phyloP scores from a whole-genome alignment of 1,140 invertebrate species.

The Papilio machaon region DNA sequence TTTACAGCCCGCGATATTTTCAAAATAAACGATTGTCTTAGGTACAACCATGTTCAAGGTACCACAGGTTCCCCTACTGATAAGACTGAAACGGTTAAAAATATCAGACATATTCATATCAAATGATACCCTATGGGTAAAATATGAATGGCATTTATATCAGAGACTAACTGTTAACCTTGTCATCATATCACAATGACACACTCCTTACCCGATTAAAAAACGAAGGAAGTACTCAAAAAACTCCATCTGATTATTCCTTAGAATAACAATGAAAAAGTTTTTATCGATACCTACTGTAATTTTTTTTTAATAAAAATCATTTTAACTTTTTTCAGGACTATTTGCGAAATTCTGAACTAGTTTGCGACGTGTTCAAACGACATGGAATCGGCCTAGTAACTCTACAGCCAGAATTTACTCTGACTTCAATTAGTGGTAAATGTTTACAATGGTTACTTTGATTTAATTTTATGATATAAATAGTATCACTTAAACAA shows the following conservation, averaged over 20 bases:
- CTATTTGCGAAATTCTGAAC: conserved; percentile 84
- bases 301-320: too few species aligned
- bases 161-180: neutral
- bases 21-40: too few species aligned
- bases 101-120: neutral
- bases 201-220: neutral
- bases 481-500: too few species aligned
- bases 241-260: neutral
- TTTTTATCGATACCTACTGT: too few species aligned
- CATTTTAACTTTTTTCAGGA: conserved; percentile 75
- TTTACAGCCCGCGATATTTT: too few species aligned
- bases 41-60: too few species aligned
- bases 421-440: conserved; percentile 59
- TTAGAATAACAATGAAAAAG: too few species aligned
- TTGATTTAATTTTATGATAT: neutral
- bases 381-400: conserved; percentile 89
- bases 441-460: conserved; percentile 37
- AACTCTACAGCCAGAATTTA: conserved; percentile 91
- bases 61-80: neutral
- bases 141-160: neutral
- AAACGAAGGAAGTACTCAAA: neutral
- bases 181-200: neutral
- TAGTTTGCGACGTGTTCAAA: conserved; percentile 87
- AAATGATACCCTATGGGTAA: neutral
- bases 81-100: neutral